phyloP scores from a whole-genome alignment of 2,113 vertebrate genomes.

The Clarias batrachus region DNA sequence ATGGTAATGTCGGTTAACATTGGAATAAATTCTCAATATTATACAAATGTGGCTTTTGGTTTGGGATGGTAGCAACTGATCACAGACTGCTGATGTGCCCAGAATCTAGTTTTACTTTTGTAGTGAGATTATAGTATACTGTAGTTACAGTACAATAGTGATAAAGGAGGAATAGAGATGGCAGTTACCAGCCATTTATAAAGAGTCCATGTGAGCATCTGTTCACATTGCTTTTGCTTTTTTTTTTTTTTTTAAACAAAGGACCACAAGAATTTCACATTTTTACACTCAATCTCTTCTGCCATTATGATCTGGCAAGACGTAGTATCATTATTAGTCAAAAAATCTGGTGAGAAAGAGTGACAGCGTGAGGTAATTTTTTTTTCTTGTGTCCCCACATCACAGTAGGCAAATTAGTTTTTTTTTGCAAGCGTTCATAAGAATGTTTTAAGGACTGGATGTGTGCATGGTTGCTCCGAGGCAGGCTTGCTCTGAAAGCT shows the following conservation, averaged over 20 bases:
- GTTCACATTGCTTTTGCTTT: slow-evolving; percentile 16
- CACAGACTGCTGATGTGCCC: not conserved
- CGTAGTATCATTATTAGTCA: slow-evolving; percentile 29
- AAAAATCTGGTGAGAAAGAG: not conserved
- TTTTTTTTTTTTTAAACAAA: not conserved
- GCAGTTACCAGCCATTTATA: slow-evolving; percentile 18
- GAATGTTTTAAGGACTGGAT: not conserved
- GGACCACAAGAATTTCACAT: not conserved
- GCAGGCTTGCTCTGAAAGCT: slow-evolving; percentile 12
- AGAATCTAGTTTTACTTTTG: not conserved
- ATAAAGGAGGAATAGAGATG: slow-evolving; percentile 18
- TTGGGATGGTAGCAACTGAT: not conserved
- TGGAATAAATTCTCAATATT: not conserved
- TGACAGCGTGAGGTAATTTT: not conserved
- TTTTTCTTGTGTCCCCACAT: not conserved
- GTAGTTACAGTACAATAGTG: not conserved
- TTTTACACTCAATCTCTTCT: slow-evolving; percentile 24
- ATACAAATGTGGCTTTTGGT: not conserved
- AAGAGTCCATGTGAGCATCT: not conserved
- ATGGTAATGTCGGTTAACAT: not conserved
- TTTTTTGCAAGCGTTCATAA: not conserved
- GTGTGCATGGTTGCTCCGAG: slow-evolving; percentile 13
- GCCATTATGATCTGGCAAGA: slow-evolving; percentile 1
- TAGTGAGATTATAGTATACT: not conserved
- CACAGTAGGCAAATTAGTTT: not conserved